Conservation (phyloP, 2,113 vertebrate species). For the Centropus bengalensis region DNA sequence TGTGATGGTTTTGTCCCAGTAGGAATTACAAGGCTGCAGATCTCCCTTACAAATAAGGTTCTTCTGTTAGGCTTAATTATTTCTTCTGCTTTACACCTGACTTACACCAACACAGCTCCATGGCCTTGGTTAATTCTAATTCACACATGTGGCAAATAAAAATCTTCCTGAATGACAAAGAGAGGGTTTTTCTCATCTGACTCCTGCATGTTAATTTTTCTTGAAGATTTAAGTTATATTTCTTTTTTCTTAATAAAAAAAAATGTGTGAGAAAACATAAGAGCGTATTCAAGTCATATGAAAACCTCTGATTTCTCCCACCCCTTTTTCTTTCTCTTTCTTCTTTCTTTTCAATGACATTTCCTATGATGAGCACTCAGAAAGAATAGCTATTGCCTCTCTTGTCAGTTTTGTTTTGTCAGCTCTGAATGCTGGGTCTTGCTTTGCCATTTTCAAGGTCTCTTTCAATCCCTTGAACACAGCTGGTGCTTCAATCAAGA, state of each 20-base stretch:
- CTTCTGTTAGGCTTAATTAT: neutral
- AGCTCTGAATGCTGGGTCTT: slow-evolving; percentile 71
- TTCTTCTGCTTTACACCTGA: neutral
- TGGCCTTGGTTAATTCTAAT: neutral
- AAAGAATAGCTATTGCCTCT: slow-evolving; percentile 69
- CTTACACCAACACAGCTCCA: neutral
- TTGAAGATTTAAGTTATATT: neutral
- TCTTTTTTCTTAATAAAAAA: neutral
- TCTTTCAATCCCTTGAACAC: slow-evolving; percentile 77
- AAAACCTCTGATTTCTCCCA: slow-evolving; percentile 27
- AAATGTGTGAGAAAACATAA: neutral
- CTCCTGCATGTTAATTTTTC: neutral
- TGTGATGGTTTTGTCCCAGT: neutral
- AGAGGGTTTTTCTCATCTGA: neutral
- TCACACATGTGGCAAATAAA: neutral
- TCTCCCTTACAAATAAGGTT: neutral
- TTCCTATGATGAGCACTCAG: slow-evolving; percentile 54
- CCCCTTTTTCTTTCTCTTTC: neutral
- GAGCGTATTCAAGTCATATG: slow-evolving; percentile 17
- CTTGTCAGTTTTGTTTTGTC: slow-evolving; percentile 74
- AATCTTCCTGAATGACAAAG: neutral
- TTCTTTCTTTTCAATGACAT: slow-evolving; percentile 62
- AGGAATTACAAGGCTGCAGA: neutral
- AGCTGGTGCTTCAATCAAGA: slow-evolving; percentile 77
- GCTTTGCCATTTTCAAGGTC: slow-evolving; percentile 80